A percentile compares a stretch with the other conserved stretches of the same genome.
phyloP scores from a whole-genome alignment of 1,140 invertebrate species.

The Calliopsis andreniformis region DNA sequence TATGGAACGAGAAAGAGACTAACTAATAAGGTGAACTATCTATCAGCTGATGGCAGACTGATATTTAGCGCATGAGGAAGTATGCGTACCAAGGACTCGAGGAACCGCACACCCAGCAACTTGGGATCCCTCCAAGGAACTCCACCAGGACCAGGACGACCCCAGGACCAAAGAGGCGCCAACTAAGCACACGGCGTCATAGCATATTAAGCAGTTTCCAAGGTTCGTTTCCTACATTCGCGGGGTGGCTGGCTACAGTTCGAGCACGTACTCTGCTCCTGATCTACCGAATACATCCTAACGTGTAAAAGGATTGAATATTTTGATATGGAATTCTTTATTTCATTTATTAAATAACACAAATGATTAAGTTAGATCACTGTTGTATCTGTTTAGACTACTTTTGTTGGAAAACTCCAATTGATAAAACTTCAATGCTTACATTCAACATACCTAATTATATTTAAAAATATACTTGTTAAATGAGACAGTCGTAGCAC shows the following conservation, averaged over 20 bases:
- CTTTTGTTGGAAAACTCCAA: no score
- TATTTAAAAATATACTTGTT: no score
- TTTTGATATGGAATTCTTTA: background rate
- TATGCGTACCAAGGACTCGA: conserved; percentile 85
- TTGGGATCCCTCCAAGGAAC: conserved; percentile 84
- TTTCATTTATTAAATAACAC: no score
- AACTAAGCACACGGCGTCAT: conserved; percentile 72
- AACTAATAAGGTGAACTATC: background rate
- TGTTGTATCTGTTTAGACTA: no score
- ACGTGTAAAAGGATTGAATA: background rate
- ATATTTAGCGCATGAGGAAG: conserved; percentile 41
- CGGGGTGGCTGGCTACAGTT: background rate
- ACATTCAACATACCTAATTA: no score
- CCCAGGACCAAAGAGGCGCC: conserved; percentile 84
- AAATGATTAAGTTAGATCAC: no score
- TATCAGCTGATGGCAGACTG: conserved; percentile 2
- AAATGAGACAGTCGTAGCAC: no score
- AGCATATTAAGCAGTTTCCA: conserved; percentile 69
- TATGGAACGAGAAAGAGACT: background rate
- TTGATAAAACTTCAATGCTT: no score
- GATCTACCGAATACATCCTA: background rate
- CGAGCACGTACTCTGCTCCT: conserved; percentile 21
- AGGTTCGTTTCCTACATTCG: conserved; percentile 47
- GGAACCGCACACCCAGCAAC: conserved; percentile 85
- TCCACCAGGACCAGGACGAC: conserved; percentile 85